Base-by-base conservation (phyloP, 2,888 invertebrate species). In the Tenthredo livida region DNA sequence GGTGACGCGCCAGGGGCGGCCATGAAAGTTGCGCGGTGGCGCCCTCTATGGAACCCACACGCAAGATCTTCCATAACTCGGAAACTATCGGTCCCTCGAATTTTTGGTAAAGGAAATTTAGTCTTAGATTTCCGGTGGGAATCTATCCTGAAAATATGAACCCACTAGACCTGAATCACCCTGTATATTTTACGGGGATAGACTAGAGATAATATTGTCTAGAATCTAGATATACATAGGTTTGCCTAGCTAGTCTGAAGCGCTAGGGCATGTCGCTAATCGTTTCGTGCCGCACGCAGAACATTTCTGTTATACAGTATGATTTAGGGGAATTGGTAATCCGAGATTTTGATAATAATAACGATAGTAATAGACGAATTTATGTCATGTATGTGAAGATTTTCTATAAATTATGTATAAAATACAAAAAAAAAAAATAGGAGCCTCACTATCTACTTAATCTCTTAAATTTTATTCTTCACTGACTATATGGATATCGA, bases 281-380 rank as follows among this genome's bases (percentile, higher is more conserved):
- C 61, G 21, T 12, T 61, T 80, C 80, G 80, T 80, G 80, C 80
- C 21, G 21, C 80, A 80, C 80, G 80, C 80, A 80, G 17, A n/a
- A 47, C 40, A n/a, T 25, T 37, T 43, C 10, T 33, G 33, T 29
- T 67, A 67, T 67, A 67, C 2, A 15, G 17, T 33, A 33, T 25
- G 67, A 54, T 54, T 54, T n/a, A 54, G 7, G n/a, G 54, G 54
- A 54, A 54, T 54, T n/a, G 54, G 54, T 54, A 54, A 54, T 54
- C n/a, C 54, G 54, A n/a, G 54, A 54, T 54, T 54, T 54, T n/a
- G 54, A 54, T 54, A 54, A n/a, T n/a, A 54, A 54, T 6, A 6
- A 54, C n/a, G 7, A 54, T n/a, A 54, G 54, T 54, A 54, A 54
- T n/a, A 7, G 54, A 1, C n/a, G 54, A 54, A 54, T 54, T 54